phyloP scores from a whole-genome alignment of 1,140 invertebrate species.

The Trachelipus rathkii region DNA sequence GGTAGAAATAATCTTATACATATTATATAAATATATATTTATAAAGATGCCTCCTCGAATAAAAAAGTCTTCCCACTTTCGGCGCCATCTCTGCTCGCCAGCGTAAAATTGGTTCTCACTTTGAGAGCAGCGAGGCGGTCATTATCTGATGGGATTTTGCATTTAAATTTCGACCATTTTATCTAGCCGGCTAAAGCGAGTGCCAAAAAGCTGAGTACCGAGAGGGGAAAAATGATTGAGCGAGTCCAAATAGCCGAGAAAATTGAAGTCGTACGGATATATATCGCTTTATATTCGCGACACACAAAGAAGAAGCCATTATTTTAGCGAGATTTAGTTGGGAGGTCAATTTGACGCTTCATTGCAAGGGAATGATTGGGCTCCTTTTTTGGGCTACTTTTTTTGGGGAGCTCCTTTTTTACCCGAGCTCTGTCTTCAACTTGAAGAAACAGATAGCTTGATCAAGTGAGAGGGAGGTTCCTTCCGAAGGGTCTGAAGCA shows the following conservation, averaged over 20 bases:
- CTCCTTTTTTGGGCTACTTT: too few species aligned
- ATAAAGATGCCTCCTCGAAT: constrained; percentile 21
- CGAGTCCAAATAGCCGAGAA: constrained; percentile 46
- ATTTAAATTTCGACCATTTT: constrained; percentile 47
- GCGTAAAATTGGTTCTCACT: constrained; percentile 46
- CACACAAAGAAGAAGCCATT: constrained; percentile 44
- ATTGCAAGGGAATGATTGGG: constrained; percentile 19
- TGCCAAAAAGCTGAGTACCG: too few species aligned
- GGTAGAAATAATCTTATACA: too few species aligned
- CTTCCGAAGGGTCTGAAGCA: too few species aligned
- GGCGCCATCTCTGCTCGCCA: constrained; percentile 40
- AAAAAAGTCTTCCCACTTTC: constrained; percentile 31
- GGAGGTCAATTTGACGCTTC: constrained; percentile 30
- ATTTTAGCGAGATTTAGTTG: constrained; percentile 40
- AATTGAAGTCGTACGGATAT: constrained; percentile 46
- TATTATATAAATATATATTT: constrained; percentile 4
- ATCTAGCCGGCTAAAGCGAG: too few species aligned
- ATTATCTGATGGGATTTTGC: constrained; percentile 47
- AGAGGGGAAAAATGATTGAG: too few species aligned
- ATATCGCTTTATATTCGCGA: constrained; percentile 44
- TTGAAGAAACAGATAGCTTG: not conserved
- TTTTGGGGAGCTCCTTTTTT: too few species aligned
- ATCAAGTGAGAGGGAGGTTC: too few species aligned
- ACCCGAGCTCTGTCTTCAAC: not conserved
- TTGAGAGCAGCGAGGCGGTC: constrained; percentile 41